Base-by-base conservation (phyloP, 2,888 invertebrate genomes). In the Alloplasta piceator region DNA sequence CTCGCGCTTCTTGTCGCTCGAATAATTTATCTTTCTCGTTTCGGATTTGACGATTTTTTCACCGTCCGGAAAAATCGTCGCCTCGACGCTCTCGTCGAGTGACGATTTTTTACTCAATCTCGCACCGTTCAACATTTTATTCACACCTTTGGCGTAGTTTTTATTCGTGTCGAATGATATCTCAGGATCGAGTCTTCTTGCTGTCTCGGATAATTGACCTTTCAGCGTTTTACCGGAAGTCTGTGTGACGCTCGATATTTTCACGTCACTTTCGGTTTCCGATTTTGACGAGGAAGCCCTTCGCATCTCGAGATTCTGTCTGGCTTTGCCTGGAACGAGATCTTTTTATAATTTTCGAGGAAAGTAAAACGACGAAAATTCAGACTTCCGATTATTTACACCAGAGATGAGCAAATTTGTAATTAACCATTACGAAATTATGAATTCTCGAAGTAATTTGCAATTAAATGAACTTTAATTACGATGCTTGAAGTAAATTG, bases 121-220 rank as follows among this genome's bases (percentile, higher is more conserved):
- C 70, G 89, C 85, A 9, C 90, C 91, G 67, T 92, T 92, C 9
- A 91, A 63, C 38, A 87, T 83, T 74, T 86, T 88, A 71, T 85
- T 88, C 14, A 86, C 74, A 43, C 83, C 86, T 58, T 89, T 91
- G 0, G 90, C 84, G 63, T 90, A 91, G 75, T 91, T 91, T 64
- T 92, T 91, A 58, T 92, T 91, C 14, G 83, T 87, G 46, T 92
- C 91, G 36, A 87, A 90, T 0, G 87, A 82, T 5, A 86, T 7
- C 6, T 89, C 89, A 0, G 86, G 73, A 43, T 90, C 87, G 6
- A 87, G 77, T 63, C 87, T 85, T 3, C 84, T 83, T 4, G 83
- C 83, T 0, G 80, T 86, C n/a, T 87, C 85, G 0, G 80, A 84
- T n/a, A 67, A 71, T n/a, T 86, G 85, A 26, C 72, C 74, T 55